A percentile compares a stretch with the other conserved stretches of the same genome.
These are phyloP conservation scores for Sardinella longiceps DNA, from an alignment of 2,797 vertebrate species.

Conservation along the genomic window DNA sequence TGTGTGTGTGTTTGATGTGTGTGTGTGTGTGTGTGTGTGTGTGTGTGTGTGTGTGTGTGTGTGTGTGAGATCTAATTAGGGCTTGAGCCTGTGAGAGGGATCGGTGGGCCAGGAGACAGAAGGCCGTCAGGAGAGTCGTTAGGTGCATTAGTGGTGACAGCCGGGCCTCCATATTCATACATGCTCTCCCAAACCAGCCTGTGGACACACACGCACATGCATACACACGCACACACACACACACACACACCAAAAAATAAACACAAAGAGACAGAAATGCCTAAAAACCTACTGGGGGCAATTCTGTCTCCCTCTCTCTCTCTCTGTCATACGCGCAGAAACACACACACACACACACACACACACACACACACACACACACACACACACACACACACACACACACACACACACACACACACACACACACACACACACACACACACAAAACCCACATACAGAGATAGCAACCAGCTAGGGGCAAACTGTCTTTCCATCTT, in stretches of 20 bases:
- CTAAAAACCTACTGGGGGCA: too few species aligned
- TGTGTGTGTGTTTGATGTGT: background rate
- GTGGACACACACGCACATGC: conserved; percentile 36
- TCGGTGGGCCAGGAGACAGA: background rate
- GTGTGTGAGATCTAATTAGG: background rate
- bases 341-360: conserved; percentile 42
- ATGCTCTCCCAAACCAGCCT: conserved; percentile 43
- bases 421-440: conserved; percentile 15
- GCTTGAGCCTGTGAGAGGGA: too few species aligned
- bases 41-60: background rate
- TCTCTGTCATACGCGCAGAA: conserved; percentile 32
- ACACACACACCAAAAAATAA: conserved; percentile 35
- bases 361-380: background rate
- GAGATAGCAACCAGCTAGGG: too few species aligned
- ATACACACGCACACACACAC: background rate
- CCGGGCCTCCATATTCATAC: conserved; percentile 60
- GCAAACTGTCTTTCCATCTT: too few species aligned
- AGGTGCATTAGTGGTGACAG: conserved; percentile 46
- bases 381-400: too few species aligned
- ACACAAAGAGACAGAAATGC: too few species aligned
- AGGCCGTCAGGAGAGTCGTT: conserved; percentile 48
- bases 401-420: conserved; percentile 40
- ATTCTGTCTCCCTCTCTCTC: too few species aligned
- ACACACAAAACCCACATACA: too few species aligned
- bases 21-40: background rate